Evolutionary conservation across 35 echinoderm and acorn worm genomes (phyloP).

Genomic region (Ptychodera flava): DNA sequence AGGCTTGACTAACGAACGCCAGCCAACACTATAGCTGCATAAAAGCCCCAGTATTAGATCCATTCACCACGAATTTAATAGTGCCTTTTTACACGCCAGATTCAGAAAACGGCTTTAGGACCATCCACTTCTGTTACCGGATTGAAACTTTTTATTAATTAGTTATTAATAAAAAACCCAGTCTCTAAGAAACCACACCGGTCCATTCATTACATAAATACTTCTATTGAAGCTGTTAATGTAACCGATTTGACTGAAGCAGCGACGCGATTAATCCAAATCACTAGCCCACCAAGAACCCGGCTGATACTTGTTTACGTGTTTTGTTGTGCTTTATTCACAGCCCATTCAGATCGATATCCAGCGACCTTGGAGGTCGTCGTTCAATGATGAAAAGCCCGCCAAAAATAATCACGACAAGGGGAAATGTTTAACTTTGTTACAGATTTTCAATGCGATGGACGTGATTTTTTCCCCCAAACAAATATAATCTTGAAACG

Average conservation of each 20-base stretch:
- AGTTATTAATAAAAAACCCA: neutral
- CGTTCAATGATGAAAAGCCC: neutral
- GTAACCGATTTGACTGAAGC: neutral
- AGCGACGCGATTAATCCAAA: neutral
- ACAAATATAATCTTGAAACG: too few species aligned
- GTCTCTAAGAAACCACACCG: neutral
- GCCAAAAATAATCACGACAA: neutral
- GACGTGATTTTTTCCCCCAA: too few species aligned
- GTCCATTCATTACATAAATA: neutral
- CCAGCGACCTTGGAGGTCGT: neutral
- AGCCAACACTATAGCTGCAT: neutral
- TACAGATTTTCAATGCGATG: too few species aligned
- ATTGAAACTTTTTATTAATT: neutral
- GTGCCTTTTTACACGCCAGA: neutral
- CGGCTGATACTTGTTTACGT: neutral
- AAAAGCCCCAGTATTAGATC: neutral
- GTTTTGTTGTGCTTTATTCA: neutral
- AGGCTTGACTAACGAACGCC: neutral
- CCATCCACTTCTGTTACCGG: neutral
- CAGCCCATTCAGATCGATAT: neutral
- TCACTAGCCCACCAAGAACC: neutral
- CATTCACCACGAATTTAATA: neutral
- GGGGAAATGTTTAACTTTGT: too few species aligned
- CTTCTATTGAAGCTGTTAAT: neutral
- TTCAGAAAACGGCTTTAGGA: neutral